Evolutionary conservation across 1,140 invertebrate species (phyloP).

Genomic region (Bombus confusus): DNA sequence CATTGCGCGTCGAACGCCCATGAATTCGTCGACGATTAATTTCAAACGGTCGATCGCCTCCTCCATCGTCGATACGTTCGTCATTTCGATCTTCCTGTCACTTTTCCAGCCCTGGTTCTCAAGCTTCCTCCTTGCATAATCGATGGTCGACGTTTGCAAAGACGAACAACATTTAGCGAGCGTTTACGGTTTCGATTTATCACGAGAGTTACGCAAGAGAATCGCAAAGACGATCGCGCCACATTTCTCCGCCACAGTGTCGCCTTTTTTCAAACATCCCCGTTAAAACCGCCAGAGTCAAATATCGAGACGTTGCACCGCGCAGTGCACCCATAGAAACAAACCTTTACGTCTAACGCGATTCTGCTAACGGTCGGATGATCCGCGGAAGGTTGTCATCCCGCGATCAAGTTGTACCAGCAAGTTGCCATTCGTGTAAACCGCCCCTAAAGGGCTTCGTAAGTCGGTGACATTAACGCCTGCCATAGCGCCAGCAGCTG

Average conservation of each 20-base stretch:
- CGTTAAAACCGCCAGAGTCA: background rate
- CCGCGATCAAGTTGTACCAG: slow-evolving; percentile 32
- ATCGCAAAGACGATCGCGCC: background rate
- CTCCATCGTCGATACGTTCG: background rate
- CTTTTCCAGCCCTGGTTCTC: background rate
- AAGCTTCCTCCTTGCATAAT: background rate
- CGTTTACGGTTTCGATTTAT: slow-evolving; percentile 8
- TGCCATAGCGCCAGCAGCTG: slow-evolving; percentile 1
- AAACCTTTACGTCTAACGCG: slow-evolving; percentile 16
- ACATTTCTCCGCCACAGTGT: background rate
- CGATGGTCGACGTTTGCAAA: background rate
- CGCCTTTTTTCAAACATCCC: background rate
- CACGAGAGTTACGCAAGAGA: background rate
- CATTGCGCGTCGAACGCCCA: too few species aligned
- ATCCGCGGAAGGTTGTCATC: slow-evolving; percentile 17
- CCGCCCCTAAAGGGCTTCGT: slow-evolving; percentile 11
- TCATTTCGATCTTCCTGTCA: background rate
- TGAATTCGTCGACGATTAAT: background rate
- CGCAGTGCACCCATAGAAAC: slow-evolving; percentile 13
- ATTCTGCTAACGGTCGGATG: slow-evolving; percentile 28
- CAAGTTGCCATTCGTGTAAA: slow-evolving; percentile 33
- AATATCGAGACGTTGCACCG: too few species aligned
- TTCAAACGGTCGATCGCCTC: background rate
- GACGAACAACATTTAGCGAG: background rate
- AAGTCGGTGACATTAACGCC: slow-evolving; percentile 11